Conservation (phyloP, 2,113 vertebrate species). For the Sapayoa aenigma region DNA sequence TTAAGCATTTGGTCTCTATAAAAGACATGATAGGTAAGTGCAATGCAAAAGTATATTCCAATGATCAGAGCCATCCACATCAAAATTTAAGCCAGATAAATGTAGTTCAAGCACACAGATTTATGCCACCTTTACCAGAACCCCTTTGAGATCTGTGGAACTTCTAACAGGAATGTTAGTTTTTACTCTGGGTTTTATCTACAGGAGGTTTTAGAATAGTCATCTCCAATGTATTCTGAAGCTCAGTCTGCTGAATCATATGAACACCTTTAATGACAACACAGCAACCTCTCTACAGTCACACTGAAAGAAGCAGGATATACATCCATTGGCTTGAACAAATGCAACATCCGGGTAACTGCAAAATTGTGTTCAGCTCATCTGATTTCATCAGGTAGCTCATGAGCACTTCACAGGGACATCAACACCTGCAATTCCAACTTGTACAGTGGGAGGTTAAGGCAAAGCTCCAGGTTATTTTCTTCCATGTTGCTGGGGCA, state of each 20-base stretch:
- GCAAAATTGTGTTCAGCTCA: not conserved
- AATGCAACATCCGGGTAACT: not conserved
- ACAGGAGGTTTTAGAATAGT: not conserved
- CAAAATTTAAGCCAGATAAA: not conserved
- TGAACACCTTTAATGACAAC: not conserved
- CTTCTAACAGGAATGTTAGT: not conserved
- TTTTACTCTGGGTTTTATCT: not conserved
- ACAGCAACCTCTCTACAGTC: not conserved
- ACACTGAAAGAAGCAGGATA: not conserved
- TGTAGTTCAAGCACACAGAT: not conserved
- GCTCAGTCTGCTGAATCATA: not conserved
- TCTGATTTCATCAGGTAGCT: not conserved
- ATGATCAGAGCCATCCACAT: not conserved
- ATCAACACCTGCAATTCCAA: not conserved
- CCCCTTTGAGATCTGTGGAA: not conserved
- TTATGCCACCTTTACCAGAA: not conserved
- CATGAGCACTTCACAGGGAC: not conserved
- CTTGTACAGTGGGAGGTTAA: not conserved
- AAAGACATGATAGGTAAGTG: conserved; percentile 1
- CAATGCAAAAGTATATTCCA: not conserved
- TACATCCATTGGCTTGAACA: not conserved
- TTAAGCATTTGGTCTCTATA: conserved; percentile 17
- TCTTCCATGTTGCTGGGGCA: not conserved
- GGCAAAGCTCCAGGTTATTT: not conserved
- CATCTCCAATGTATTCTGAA: not conserved